phyloP scores from a whole-genome alignment of 2,888 invertebrate species.

The Drosophila phalerata region DNA sequence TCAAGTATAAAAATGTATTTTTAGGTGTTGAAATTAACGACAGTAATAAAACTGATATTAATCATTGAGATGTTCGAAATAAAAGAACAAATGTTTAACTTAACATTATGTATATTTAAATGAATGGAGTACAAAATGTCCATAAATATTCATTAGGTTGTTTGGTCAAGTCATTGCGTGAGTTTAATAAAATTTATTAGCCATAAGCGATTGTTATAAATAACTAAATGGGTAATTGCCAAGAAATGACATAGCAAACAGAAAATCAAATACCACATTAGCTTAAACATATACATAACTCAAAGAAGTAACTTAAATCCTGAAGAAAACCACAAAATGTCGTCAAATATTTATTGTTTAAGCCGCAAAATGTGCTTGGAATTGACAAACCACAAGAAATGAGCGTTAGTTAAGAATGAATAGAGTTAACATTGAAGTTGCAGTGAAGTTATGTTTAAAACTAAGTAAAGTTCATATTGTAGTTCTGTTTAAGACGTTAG shows the following conservation, averaged over 20 bases:
- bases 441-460: not conserved
- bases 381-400: not conserved
- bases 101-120: not conserved
- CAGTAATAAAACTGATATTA: not conserved
- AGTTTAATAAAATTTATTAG: constrained; percentile 30
- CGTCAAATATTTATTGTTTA: not conserved
- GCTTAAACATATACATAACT: constrained; percentile 19
- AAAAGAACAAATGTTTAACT: not conserved
- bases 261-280: constrained; percentile 22
- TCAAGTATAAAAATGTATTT: no score
- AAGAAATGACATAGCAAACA: constrained; percentile 28
- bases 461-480: not conserved
- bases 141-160: constrained; percentile 16
- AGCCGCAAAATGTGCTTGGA: constrained; percentile 6
- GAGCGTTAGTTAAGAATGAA: not conserved
- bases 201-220: constrained; percentile 29
- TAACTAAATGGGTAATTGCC: constrained; percentile 32
- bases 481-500: not conserved
- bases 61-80: not conserved
- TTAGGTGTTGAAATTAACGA: no score
- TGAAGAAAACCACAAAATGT: not conserved
- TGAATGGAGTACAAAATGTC: not conserved
- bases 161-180: constrained; percentile 19
- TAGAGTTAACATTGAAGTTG: not conserved
- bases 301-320: constrained; percentile 1